Percentiles rank a stretch among this genome's conserved stretches.
phyloP scores from a whole-genome alignment of 2,113 vertebrate genomes.

The Peromyscus leucopus region DNA sequence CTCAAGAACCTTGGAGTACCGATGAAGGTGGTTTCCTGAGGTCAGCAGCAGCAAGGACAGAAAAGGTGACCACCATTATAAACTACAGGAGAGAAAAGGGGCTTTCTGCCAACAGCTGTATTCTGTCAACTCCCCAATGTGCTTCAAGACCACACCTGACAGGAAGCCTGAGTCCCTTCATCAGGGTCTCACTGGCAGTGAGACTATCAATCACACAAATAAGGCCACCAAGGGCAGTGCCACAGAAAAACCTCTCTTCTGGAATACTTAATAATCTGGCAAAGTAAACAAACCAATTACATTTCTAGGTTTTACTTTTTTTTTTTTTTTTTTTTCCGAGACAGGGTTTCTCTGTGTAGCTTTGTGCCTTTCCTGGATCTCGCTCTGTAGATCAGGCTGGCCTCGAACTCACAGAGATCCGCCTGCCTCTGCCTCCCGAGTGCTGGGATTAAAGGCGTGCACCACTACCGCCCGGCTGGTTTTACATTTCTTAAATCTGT shows the following conservation, averaged over 20 bases:
- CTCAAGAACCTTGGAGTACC: slow-evolving; percentile 98
- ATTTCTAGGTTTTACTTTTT: not conserved
- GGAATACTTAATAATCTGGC: not conserved
- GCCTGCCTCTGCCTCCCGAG: too few relatives aligned
- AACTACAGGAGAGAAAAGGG: not conserved
- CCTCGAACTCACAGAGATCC: too few relatives aligned
- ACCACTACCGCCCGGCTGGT: not conserved
- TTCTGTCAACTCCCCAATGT: rapidly evolving
- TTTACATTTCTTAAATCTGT: not conserved
- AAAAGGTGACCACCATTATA: not conserved
- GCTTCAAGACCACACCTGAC: rapidly evolving
- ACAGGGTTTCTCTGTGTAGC: too few relatives aligned
- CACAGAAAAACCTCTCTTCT: not conserved
- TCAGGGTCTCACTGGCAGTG: rapidly evolving
- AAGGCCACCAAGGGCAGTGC: rapidly evolving
- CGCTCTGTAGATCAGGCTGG: too few relatives aligned
- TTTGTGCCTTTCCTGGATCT: too few relatives aligned
- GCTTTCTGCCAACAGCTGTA: not conserved
- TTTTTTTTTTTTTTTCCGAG: too few relatives aligned
- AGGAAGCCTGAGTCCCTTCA: not conserved
- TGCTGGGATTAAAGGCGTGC: too few relatives aligned
- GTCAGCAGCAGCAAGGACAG: not conserved
- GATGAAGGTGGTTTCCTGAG: slow-evolving; percentile 97
- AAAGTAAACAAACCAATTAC: not conserved
- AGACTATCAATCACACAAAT: rapidly evolving